Percentiles rank a stretch among this genome's conserved stretches.
Evolutionary conservation across 2,113 vertebrate genomes (phyloP).

Genomic region (Eupsittula cactorum): DNA sequence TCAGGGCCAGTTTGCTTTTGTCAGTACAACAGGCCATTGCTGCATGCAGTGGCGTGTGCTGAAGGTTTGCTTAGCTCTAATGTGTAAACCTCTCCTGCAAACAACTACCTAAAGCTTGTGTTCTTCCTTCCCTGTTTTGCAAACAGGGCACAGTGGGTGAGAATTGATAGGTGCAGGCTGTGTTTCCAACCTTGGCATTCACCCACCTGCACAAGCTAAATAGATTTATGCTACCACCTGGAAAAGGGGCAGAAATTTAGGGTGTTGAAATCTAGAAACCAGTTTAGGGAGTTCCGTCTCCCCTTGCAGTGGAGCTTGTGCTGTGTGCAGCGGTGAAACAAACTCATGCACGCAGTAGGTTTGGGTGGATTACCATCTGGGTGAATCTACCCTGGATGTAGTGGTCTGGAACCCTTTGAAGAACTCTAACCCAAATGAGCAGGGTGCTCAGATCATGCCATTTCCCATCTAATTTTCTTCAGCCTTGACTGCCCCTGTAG

Average conservation of each 20-base stretch:
- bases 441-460: neutral
- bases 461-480: neutral
- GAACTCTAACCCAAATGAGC: neutral
- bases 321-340: accelerated
- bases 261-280: neutral
- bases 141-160: neutral
- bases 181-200: neutral
- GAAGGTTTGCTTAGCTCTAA: neutral
- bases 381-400: neutral
- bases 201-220: neutral
- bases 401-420: neutral
- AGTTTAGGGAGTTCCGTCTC: neutral
- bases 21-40: neutral
- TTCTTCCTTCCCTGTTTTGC: neutral
- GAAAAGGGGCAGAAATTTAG: neutral
- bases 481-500: neutral
- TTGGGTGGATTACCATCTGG: neutral
- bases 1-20: neutral
- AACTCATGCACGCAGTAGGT: neutral
- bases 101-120: neutral
- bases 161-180: neutral
- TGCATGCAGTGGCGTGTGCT: neutral
- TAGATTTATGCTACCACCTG: neutral
- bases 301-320: neutral
- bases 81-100: neutral